These are phyloP conservation scores for Drosophila multiciliata DNA, from an alignment of 2,888 invertebrate species.

Conservation along the genomic window DNA sequence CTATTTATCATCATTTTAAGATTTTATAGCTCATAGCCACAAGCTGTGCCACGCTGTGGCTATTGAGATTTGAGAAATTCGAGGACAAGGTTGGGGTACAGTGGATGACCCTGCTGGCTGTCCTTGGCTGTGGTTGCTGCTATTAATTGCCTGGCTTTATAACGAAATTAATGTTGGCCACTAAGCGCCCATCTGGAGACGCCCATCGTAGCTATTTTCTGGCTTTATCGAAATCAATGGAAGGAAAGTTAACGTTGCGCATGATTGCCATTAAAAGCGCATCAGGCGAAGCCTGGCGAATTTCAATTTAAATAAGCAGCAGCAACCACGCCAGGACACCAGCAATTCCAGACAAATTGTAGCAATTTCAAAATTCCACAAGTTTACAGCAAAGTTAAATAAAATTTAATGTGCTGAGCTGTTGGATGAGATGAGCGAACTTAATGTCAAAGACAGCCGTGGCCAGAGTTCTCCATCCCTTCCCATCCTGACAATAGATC, in stretches of 20 bases:
- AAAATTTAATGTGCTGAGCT: slow-evolving; percentile 69
- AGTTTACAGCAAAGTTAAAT: slow-evolving; percentile 72
- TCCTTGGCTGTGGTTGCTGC: slow-evolving; percentile 47
- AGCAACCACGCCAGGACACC: slow-evolving; percentile 7
- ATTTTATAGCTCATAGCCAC: slow-evolving; percentile 21
- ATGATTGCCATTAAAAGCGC: slow-evolving; percentile 65
- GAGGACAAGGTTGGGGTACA: slow-evolving; percentile 26
- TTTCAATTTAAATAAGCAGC: slow-evolving; percentile 33
- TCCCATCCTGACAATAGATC: slow-evolving; percentile 7
- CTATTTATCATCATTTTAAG: background rate
- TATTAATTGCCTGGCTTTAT: slow-evolving; percentile 70
- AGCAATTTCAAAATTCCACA: slow-evolving; percentile 80
- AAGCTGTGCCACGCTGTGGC: slow-evolving; percentile 17
- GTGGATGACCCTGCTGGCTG: slow-evolving; percentile 32
- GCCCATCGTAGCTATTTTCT: background rate
- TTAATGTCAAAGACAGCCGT: slow-evolving; percentile 65
- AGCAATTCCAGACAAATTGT: slow-evolving; percentile 72
- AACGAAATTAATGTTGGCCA: slow-evolving; percentile 60
- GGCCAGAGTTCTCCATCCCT: slow-evolving; percentile 18
- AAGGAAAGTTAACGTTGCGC: slow-evolving; percentile 67
- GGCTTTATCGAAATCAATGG: slow-evolving; percentile 51
- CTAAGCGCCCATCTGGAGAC: slow-evolving; percentile 29
- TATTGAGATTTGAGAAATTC: slow-evolving; percentile 4
- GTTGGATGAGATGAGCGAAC: slow-evolving; percentile 18
- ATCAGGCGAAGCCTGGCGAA: slow-evolving; percentile 24